phyloP scores from a whole-genome alignment of 2,888 invertebrate species.

The Eucriotettix oculatus region DNA sequence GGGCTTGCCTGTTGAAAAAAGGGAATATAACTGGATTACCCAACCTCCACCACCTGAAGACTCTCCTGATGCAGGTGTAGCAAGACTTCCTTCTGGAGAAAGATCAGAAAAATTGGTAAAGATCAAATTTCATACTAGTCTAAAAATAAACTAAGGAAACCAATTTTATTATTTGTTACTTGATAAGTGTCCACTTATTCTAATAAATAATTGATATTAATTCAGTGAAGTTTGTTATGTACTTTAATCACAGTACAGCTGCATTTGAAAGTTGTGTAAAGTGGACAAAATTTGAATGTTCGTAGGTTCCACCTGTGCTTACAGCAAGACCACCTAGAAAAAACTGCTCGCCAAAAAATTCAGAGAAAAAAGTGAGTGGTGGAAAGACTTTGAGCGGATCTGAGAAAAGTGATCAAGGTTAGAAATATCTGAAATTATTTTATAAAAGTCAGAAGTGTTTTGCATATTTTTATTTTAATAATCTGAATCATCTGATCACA shows the following conservation, averaged over 20 bases:
- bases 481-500: no score
- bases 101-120: constrained; percentile 55
- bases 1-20: constrained; percentile 76
- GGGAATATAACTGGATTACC: constrained; percentile 88
- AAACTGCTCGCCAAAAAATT: constrained; percentile 22
- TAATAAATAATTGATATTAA: no score
- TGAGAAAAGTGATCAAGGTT: not conserved
- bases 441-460: no score
- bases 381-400: not conserved
- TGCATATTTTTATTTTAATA: no score
- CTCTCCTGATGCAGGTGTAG: constrained; percentile 69
- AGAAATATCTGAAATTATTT: not conserved
- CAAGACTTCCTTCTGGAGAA: constrained; percentile 70
- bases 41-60: constrained; percentile 86
- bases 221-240: no score
- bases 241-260: no score
- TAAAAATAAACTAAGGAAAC: no score
- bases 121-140: no score
- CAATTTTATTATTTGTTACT: no score
- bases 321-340: constrained; percentile 39
- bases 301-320: constrained; percentile 34
- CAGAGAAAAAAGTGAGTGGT: not conserved
- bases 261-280: no score
- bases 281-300: not conserved
- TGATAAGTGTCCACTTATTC: no score